Evolutionary conservation across 1,140 invertebrate genomes (phyloP), one percentile per base, ranked within the genome.

Genomic region (Drosophila bocqueti): DNA sequence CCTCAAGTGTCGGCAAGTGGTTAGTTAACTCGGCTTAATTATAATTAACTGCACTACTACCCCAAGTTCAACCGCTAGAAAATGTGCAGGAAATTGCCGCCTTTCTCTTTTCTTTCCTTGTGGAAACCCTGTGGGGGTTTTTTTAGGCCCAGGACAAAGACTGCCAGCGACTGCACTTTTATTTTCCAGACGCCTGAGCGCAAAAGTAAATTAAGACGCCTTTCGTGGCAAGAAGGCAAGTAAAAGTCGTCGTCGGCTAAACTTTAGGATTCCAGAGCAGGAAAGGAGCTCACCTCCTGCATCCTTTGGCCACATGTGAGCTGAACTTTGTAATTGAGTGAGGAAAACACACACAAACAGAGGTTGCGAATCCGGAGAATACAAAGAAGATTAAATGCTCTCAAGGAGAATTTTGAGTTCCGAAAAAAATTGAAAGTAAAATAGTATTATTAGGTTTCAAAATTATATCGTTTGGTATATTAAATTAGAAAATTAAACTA

Each of bases 21-120:
- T 90, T 82, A 91, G 87, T 92, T 91, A 92, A 86, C 91, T 90
- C 62, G 84, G 76, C 91, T 91, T 92, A 92, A 92, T 92, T 92
- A 91, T 92, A 92, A 92, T 92, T 92, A 92, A 92, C 91, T 92
- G 82, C 79, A 79, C 87, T 85, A 79, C 87, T 85, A 65, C 59
- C 69, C 69, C 69, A 89, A 84, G 85, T 87, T 89, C 73, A 89
- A 68, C 84, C 73, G 68, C 84, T 79, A 90, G 85, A 76, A 90
- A 87, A 75, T 83, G 81, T 62, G 50, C 68, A 81, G 84, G 77
- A 84, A 87, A 87, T 84, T 87, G 84, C 81, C 59, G 79, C 34
- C 57, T 50, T 42, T 38, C 43, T 18, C 9, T 7, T 16, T 24
- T 29, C 13, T 21, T 10, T 9, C 34, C 34, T 58, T 29, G 15